Evolutionary conservation across 2,113 vertebrate genomes (phyloP).

Genomic region (Vulpes lagopus): DNA sequence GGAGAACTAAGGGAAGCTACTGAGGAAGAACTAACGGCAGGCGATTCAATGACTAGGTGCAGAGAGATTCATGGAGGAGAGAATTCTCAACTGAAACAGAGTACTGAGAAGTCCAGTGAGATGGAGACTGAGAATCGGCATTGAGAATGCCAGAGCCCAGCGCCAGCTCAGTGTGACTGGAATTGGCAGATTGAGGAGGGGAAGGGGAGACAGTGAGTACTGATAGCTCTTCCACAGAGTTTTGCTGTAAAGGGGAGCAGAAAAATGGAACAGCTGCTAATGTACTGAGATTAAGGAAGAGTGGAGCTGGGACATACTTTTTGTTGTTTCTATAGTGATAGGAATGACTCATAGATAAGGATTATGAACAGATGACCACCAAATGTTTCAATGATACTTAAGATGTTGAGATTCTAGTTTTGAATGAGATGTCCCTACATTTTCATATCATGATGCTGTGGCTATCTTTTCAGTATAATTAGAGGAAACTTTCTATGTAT

Average conservation of each 20-base stretch:
- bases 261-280: neutral
- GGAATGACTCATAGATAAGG: neutral
- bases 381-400: neutral
- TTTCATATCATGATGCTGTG: neutral
- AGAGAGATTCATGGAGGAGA: neutral
- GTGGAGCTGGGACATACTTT: neutral
- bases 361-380: neutral
- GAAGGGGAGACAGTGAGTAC: neutral
- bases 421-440: neutral
- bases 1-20: too few relatives aligned
- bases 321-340: neutral
- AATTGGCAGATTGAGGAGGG: neutral
- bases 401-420: neutral
- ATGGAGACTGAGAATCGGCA: neutral
- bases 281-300: neutral
- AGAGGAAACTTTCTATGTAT: neutral
- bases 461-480: neutral
- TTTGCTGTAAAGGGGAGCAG: neutral
- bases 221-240: neutral
- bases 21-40: neutral
- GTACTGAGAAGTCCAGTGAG: neutral
- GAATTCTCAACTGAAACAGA: neutral
- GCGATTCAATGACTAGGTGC: neutral
- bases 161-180: neutral
- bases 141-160: neutral